Conservation (phyloP, 2,888 invertebrate genomes). For the Brachylomia viminalis region DNA sequence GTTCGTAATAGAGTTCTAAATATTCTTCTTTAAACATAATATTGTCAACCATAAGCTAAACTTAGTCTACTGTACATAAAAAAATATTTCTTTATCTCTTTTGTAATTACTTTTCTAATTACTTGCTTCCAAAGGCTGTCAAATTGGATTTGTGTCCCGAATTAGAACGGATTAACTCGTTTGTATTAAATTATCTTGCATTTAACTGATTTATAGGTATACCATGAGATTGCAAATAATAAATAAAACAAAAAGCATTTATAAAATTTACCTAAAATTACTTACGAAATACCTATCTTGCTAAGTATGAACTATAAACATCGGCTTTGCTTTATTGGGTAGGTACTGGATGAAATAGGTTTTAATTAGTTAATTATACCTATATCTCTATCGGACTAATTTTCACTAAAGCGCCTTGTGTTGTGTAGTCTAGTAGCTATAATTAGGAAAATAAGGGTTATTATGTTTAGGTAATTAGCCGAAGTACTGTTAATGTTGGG, state of each 20-base stretch:
- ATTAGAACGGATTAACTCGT: constrained; percentile 16
- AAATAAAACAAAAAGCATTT: background rate
- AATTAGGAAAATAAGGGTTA: constrained; percentile 9
- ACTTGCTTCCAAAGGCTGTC: constrained; percentile 13
- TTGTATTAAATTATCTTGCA: constrained; percentile 24
- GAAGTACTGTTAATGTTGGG: background rate
- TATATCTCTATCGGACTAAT: background rate
- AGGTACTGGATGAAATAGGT: background rate
- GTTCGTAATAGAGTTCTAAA: background rate
- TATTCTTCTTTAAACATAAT: background rate
- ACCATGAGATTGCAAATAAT: background rate
- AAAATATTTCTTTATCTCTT: constrained; percentile 7
- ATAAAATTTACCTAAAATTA: background rate
- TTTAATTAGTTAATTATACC: background rate
- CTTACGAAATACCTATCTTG: background rate
- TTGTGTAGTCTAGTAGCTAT: background rate
- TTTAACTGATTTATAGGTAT: background rate
- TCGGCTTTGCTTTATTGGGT: background rate
- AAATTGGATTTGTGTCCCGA: constrained; percentile 24
- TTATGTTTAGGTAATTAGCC: constrained; percentile 5
- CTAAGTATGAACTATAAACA: background rate
- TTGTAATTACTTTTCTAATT: constrained; percentile 32
- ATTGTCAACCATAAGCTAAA: background rate
- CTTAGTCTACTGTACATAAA: background rate
- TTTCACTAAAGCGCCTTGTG: background rate